phyloP scores from a whole-genome alignment of 2,797 vertebrate genomes.

The Micropoecilia bifurca region DNA sequence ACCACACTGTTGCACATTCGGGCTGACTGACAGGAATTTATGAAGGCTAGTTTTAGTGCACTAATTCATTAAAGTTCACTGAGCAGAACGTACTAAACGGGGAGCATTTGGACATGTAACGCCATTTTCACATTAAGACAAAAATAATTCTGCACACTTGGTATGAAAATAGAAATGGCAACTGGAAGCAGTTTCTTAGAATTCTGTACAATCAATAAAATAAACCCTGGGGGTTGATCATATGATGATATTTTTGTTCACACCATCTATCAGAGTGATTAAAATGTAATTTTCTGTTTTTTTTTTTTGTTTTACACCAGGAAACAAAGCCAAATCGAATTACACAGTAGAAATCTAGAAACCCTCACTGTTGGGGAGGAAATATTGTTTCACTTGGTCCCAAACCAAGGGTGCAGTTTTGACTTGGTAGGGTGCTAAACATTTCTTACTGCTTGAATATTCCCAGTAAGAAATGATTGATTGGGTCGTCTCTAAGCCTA shows the following conservation, averaged over 20 bases:
- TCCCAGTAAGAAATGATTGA: not conserved
- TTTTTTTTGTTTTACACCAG: not conserved
- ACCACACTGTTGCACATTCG: conserved; percentile 13
- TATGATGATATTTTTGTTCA: not conserved
- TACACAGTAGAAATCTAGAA: not conserved
- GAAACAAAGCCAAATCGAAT: not conserved
- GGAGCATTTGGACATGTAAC: not conserved
- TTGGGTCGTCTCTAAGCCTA: not conserved
- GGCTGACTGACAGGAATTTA: conserved; percentile 44
- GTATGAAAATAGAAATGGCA: not conserved
- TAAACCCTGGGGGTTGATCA: not conserved
- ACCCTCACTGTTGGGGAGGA: not conserved
- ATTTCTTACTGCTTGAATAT: too few species aligned
- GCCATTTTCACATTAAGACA: not conserved
- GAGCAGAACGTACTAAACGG: not conserved
- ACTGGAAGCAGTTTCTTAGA: not conserved
- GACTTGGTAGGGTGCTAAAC: not conserved
- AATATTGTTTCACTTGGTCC: not conserved
- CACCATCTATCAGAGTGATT: not conserved
- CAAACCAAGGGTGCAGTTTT: not conserved
- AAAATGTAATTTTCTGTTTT: not conserved
- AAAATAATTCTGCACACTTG: not conserved
- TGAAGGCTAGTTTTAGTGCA: conserved; percentile 7
- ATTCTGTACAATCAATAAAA: not conserved
- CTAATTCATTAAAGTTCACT: not conserved